A percentile compares a stretch with the other conserved stretches of the same genome.
Evolutionary conservation across 2,888 invertebrate genomes (phyloP).

Genomic region (Pachydiplax longipennis): DNA sequence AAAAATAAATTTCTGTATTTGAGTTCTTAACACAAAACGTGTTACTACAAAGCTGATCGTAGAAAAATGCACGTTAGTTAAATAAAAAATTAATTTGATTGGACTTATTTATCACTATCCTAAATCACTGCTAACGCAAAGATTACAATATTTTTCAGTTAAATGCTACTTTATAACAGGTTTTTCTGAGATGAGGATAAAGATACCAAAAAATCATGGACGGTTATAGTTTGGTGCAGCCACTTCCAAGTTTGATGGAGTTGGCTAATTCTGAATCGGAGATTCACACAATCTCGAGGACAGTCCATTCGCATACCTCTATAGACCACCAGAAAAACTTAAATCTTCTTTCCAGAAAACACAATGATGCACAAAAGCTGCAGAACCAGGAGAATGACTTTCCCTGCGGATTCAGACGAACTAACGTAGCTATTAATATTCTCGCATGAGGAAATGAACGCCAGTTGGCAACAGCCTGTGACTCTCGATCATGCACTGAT

Average conservation of each 20-base stretch:
- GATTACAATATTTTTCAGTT: not conserved
- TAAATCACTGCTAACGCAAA: not conserved
- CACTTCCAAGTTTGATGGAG: conserved; percentile 95
- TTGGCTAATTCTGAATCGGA: conserved; percentile 86
- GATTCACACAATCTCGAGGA: conserved; percentile 80
- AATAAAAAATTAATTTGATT: not conserved
- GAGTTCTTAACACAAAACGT: no score
- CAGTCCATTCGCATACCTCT: conserved; percentile 71
- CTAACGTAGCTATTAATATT: conserved; percentile 24
- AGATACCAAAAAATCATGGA: conserved; percentile 87
- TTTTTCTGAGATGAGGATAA: conserved; percentile 67
- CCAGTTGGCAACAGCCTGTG: conserved; percentile 36
- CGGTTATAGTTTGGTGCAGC: conserved; percentile 88
- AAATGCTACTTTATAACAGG: conserved; percentile 29
- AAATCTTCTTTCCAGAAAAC: conserved; percentile 27
- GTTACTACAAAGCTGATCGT: no score
- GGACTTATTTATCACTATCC: not conserved
- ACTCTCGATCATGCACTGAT: conserved; percentile 46
- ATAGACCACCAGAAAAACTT: conserved; percentile 50
- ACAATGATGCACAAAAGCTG: not conserved
- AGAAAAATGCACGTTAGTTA: no score
- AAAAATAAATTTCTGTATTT: no score
- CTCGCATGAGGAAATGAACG: not conserved
- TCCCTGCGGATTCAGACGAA: not conserved
- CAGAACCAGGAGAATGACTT: not conserved